Conservation (phyloP, 2,113 vertebrate species). For the Cyprinodon tularosa region DNA sequence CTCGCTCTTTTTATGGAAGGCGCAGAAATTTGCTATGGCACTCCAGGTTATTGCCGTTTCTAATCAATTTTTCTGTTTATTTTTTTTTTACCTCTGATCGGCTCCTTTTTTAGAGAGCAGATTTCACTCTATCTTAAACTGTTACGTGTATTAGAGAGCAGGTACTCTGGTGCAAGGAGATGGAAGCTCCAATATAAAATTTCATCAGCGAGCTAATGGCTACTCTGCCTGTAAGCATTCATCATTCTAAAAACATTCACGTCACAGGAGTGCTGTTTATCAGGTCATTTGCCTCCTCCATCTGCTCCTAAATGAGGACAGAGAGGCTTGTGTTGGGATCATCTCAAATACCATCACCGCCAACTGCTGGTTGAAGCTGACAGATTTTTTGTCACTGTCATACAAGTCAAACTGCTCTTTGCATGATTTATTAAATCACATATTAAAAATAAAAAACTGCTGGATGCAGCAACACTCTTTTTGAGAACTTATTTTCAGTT, state of each 20-base stretch:
- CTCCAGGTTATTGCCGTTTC: background rate
- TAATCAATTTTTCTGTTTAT: slow-evolving; percentile 1
- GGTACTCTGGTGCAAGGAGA: slow-evolving; percentile 9
- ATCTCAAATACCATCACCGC: slow-evolving; percentile 30
- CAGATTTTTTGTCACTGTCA: slow-evolving; percentile 15
- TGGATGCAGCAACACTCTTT: background rate
- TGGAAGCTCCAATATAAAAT: slow-evolving; percentile 16
- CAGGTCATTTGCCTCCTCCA: slow-evolving; percentile 61
- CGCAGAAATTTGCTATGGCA: slow-evolving; percentile 37
- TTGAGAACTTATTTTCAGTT: background rate
- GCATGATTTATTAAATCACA: background rate
- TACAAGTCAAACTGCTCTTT: slow-evolving; percentile 15
- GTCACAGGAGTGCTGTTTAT: slow-evolving; percentile 31
- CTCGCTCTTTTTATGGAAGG: slow-evolving; percentile 26
- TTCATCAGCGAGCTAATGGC: background rate
- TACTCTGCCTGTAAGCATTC: slow-evolving; percentile 21
- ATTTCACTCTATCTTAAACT: slow-evolving; percentile 31
- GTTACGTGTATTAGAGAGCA: slow-evolving; percentile 21
- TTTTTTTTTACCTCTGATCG: slow-evolving; percentile 5
- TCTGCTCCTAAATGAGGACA: slow-evolving; percentile 45
- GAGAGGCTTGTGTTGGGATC: slow-evolving; percentile 40
- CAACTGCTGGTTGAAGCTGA: slow-evolving; percentile 41
- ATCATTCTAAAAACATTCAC: slow-evolving; percentile 27
- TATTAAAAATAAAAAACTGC: background rate
- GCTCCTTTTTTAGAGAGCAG: slow-evolving; percentile 14